Conservation (phyloP, 2,113 vertebrate genomes). For the Oophaga pumilio region DNA sequence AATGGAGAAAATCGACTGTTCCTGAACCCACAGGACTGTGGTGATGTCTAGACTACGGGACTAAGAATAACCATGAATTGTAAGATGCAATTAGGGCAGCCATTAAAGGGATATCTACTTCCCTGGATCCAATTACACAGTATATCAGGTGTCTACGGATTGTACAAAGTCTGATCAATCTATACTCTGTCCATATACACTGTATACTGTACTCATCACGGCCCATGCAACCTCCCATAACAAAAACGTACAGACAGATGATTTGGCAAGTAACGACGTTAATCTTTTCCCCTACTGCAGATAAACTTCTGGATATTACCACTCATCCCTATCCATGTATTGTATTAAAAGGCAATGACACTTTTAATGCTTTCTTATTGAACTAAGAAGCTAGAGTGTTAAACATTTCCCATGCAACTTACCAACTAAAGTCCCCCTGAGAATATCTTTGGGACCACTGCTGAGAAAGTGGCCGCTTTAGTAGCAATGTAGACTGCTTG, state of each 20-base stretch:
- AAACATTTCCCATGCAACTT: background rate
- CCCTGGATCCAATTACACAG: background rate
- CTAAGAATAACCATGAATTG: background rate
- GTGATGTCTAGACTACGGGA: background rate
- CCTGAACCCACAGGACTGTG: background rate
- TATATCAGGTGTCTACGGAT: background rate
- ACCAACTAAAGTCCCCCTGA: background rate
- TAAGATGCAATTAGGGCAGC: background rate
- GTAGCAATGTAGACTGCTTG: background rate
- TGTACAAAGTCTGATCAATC: background rate
- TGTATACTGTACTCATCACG: background rate
- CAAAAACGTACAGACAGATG: too few relatives aligned
- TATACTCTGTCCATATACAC: background rate
- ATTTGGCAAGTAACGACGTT: too few relatives aligned
- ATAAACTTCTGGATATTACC: background rate
- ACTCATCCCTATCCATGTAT: background rate
- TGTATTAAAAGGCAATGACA: background rate
- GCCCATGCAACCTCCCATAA: background rate
- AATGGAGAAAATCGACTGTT: background rate
- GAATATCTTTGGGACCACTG: background rate
- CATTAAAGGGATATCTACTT: background rate
- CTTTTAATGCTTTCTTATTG: background rate
- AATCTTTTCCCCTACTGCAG: too few relatives aligned
- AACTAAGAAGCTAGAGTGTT: background rate
- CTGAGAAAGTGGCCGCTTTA: background rate